These are phyloP conservation scores for Edolisoma coerulescens DNA, from an alignment of 2,113 vertebrate genomes.

Conservation along the genomic window DNA sequence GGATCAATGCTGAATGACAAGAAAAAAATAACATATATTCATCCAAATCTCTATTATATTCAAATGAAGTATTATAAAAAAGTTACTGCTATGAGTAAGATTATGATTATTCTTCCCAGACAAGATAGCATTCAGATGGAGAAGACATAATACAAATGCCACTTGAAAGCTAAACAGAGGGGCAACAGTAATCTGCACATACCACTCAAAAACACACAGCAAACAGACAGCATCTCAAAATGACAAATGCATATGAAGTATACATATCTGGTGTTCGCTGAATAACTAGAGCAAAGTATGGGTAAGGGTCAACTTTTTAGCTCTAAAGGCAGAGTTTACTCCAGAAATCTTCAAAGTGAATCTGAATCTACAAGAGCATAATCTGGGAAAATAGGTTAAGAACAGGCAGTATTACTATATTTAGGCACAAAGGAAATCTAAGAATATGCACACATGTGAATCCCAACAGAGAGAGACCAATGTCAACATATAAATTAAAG, in stretches of 20 bases:
- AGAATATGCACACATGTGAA: conserved; percentile 19
- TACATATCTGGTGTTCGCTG: background rate
- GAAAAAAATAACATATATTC: background rate
- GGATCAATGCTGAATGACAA: background rate
- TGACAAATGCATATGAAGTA: background rate
- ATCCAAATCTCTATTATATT: background rate
- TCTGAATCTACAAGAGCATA: background rate
- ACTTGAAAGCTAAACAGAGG: background rate
- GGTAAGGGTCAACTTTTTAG: background rate
- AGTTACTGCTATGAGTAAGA: background rate
- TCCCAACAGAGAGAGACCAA: background rate
- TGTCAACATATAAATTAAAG: conserved; percentile 9
- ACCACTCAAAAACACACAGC: background rate
- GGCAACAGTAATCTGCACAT: background rate
- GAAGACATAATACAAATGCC: background rate
- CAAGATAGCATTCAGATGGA: background rate
- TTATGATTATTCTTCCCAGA: background rate
- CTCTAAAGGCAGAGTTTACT: background rate
- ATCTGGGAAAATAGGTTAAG: conserved; percentile 50
- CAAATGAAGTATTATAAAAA: background rate
- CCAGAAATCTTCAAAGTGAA: conserved; percentile 32
- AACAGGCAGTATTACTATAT: background rate
- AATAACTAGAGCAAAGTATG: background rate
- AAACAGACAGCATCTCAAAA: background rate
- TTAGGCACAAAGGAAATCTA: conserved; percentile 30